These are phyloP conservation scores for Phlogophora meticulosa DNA, from an alignment of 2,888 invertebrate species.

Conservation along the genomic window DNA sequence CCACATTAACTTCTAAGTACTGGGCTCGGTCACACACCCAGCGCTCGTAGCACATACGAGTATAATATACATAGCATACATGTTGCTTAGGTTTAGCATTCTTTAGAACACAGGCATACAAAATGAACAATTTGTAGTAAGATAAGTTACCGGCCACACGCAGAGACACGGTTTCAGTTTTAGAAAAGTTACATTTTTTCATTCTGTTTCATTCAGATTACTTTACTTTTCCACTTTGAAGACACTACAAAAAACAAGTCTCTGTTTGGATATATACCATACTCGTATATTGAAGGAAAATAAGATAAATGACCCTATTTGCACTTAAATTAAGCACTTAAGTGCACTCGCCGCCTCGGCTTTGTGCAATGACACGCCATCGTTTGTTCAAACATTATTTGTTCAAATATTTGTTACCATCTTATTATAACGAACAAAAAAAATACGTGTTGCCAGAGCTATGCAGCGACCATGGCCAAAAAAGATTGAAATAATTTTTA, in stretches of 20 bases:
- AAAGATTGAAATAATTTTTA: slow-evolving; percentile 5
- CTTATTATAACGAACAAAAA: neutral
- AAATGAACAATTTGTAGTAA: neutral
- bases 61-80: neutral
- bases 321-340: slow-evolving; percentile 13
- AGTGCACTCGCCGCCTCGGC: slow-evolving; percentile 6
- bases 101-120: too few species aligned
- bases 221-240: neutral
- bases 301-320: neutral
- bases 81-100: neutral
- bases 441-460: neutral
- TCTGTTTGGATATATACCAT: too few species aligned
- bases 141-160: neutral
- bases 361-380: slow-evolving; percentile 13
- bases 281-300: neutral
- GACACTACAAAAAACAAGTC: neutral
- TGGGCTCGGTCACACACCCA: slow-evolving; percentile 19
- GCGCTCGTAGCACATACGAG: neutral
- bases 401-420: slow-evolving; percentile 27
- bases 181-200: neutral
- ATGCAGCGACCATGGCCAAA: slow-evolving; percentile 14
- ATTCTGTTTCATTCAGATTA: too few species aligned
- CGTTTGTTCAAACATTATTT: slow-evolving; percentile 26
- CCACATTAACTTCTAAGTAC: slow-evolving; percentile 35
- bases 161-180: neutral